Evolutionary conservation across 2,113 vertebrate species (phyloP).

Genomic region (Ciconia boyciana): DNA sequence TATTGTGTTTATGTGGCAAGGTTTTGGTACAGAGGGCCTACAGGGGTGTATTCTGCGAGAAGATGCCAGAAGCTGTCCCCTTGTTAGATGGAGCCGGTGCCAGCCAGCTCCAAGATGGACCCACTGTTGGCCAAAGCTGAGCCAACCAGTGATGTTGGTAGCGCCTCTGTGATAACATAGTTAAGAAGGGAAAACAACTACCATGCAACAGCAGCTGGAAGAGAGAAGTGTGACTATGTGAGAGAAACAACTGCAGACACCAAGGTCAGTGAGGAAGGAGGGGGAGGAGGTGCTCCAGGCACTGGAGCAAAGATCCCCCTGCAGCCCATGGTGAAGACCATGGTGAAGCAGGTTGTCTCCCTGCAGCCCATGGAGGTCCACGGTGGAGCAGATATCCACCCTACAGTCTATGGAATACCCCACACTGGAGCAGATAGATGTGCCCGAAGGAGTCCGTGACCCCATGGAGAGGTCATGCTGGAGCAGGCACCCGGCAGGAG

Average conservation of each 20-base stretch:
- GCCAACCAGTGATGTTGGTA: accelerated
- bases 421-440: accelerated
- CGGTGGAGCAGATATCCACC: no score
- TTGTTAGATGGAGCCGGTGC: neutral
- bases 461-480: accelerated
- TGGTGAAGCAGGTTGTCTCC: neutral
- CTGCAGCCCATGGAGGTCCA: neutral
- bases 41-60: neutral
- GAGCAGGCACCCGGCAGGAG: neutral
- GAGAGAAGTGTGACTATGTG: neutral
- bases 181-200: neutral
- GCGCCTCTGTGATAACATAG: neutral
- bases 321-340: neutral
- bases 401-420: neutral
- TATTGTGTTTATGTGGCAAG: neutral
- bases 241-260: neutral
- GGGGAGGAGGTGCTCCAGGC: neutral
- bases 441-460: no score
- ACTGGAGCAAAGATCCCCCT: no score
- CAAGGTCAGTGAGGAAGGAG: neutral
- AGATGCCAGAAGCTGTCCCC: neutral
- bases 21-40: neutral
- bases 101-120: accelerated
- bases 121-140: neutral
- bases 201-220: neutral